phyloP scores from a whole-genome alignment of 2,797 vertebrate species.

The Melanotaenia parkinsoni region DNA sequence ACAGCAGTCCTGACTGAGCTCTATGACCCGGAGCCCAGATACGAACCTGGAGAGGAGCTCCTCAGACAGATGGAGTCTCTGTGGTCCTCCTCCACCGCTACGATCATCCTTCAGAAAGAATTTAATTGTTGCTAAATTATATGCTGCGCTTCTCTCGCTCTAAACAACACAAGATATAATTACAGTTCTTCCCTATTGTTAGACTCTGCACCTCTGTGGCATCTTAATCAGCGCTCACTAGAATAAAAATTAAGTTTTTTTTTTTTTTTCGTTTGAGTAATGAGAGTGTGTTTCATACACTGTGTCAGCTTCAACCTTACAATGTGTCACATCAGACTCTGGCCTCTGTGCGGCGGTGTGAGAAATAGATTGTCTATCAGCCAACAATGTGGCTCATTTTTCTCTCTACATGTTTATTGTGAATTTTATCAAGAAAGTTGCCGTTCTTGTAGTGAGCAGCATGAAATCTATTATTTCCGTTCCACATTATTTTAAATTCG shows the following conservation, averaged over 20 bases:
- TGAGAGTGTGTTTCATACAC: background rate
- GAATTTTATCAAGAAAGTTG: too few species aligned
- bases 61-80: conserved; percentile 12
- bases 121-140: conserved; percentile 33
- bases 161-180: conserved; percentile 20
- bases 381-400: too few species aligned
- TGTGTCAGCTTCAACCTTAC: background rate
- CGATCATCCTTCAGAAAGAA: conserved; percentile 14
- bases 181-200: conserved; percentile 17
- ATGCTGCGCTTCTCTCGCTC: background rate
- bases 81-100: conserved; percentile 1
- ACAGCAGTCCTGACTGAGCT: conserved; percentile 27
- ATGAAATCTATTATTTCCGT: too few species aligned
- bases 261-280: background rate
- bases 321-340: background rate
- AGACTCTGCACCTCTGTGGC: background rate
- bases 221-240: background rate
- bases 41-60: conserved; percentile 39
- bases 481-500: too few species aligned
- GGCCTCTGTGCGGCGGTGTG: background rate
- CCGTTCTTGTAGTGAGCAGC: too few species aligned
- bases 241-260: conserved; percentile 7
- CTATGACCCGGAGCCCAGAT: conserved; percentile 53
- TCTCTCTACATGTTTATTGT: too few species aligned
- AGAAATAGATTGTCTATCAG: too few species aligned